Evolutionary conservation across 2,113 vertebrate species (phyloP).

Genomic region (Machaerirhynchus nigripectus): DNA sequence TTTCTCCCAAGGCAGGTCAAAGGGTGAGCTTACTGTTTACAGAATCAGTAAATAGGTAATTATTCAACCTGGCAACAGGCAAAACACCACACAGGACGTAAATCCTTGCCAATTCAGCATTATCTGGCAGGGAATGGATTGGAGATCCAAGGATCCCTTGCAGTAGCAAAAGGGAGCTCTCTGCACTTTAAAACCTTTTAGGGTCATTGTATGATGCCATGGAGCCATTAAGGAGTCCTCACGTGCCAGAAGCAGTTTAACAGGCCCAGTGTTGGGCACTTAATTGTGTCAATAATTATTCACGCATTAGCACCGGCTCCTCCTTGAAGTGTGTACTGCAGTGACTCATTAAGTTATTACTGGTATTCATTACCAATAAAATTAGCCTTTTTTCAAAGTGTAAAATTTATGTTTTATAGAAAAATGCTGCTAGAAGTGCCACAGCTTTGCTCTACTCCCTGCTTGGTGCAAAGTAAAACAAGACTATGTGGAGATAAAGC

Average conservation of each 20-base stretch:
- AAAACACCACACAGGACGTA: neutral
- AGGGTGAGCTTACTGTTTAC: slow-evolving; percentile 7
- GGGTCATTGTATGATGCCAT: neutral
- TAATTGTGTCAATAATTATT: slow-evolving; percentile 68
- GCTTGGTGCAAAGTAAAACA: neutral
- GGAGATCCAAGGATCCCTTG: neutral
- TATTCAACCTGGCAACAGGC: slow-evolving; percentile 4
- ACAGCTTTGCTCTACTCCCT: slow-evolving; percentile 25
- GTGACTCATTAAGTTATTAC: slow-evolving; percentile 67
- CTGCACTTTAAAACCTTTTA: neutral
- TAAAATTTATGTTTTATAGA: slow-evolving; percentile 17
- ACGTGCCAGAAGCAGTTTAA: slow-evolving; percentile 59
- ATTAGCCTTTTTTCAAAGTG: slow-evolving; percentile 58
- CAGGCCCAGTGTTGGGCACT: slow-evolving; percentile 22
- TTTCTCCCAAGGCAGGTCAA: slow-evolving; percentile 3
- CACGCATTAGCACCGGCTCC: slow-evolving; percentile 44
- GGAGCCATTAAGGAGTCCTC: slow-evolving; percentile 39
- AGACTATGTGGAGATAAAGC: neutral
- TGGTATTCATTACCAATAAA: slow-evolving; percentile 67
- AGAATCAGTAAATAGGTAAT: slow-evolving; percentile 28
- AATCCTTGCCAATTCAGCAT: neutral
- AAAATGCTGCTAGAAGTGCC: slow-evolving; percentile 12
- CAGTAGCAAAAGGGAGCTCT: neutral
- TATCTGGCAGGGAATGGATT: neutral
- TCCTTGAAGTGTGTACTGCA: slow-evolving; percentile 39